Evolutionary conservation across 2,113 vertebrate genomes (phyloP), one percentile per base, ranked within the genome.

Genomic region (Mus pahari): DNA sequence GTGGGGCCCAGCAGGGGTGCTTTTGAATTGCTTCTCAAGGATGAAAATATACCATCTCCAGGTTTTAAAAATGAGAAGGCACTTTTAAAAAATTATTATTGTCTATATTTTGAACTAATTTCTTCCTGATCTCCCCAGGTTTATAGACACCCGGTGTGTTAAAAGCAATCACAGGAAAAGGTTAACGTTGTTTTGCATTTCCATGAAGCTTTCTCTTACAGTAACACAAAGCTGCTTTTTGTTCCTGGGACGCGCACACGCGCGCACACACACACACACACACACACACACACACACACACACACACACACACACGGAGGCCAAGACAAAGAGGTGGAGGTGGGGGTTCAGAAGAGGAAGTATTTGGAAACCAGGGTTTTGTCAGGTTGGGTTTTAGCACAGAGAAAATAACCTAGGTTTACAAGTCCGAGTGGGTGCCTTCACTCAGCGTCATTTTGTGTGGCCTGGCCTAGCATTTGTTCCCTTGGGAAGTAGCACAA

Each of bases 311-410:
- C 79, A 78, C 39, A 39, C 45, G 64, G 92, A 95, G 95, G 53
- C 96, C 12, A 0, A 89, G 86, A 97, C 97, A 97, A 98, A 98
- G 77, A 55, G 89, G 60, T 8, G 62, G 45, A 58, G 60, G 78
- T 12, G 7, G 82, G 60, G 82, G 73, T 77, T 82, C 5, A 1
- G 89, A 66, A 79, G 45, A 75, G 91, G 88, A 53, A 88, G 86
- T 60, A 22, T 50, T 87, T 73, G 36, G 71, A 94, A 22, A 48
- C 82, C 71, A 58, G 58, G 6, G 39, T 90, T 89, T 87, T 36
- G 39, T 91, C 78, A 73, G 22, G 36, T 62, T 74, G 74, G 86
- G 13, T 33, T 93, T 95, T 42, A 66, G 10, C 79, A 8, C 71
- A 91, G 91, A 74, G 92, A 78, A 94, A 94, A 93, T n/a, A 8